Base-by-base conservation (phyloP, 2,113 vertebrate species). In the Hypomesus transpacificus region DNA sequence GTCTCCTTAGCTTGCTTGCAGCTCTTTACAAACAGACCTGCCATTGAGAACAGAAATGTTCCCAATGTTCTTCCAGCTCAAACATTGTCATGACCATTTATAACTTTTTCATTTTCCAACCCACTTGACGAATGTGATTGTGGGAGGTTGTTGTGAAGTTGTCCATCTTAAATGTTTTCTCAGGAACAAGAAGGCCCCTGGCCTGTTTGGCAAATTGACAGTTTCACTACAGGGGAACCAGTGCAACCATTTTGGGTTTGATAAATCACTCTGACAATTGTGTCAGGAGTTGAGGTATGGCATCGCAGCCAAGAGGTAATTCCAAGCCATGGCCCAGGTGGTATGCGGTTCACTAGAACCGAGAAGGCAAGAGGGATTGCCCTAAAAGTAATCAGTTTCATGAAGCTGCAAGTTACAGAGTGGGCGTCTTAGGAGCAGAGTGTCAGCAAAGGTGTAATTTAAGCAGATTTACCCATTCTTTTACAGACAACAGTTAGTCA, bases 181-280 rank as follows among this genome's bases (percentile, higher is more conserved):
- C 50, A 34, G 51, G 54, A 39, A 60, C 51, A 14, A 61, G 46
- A 74, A 71, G 46, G 58, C 11, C 39, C 53, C 59, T 26, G 18
- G 65, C 22, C 24, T 1, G 0, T 59, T 4, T 34, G 22, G 57
- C 21, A 59, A 61, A 63, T 54, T 34, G 53, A 20, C 31, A 21
- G 34, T 46, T 61, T 58, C 34, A 26, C 64, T 34, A 50, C 14
- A 39, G 17, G 28, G 28, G 39, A 54, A 71, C 50, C 16, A 7
- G 17, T 61, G 34, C 65, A 8, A 26, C 22, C 18, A 71, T 59
- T 79, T 75, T 73, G 24, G 60, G 61, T 82, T 77, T 80, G 82
- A 86, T 86, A 53, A 71, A 79, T 84, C 68, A 22, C 16, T 61
- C 70, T 68, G 78, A 69, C 64, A 68, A 79, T 73, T 59, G 68